Evolutionary conservation across 2,888 invertebrate species (phyloP).

Genomic region (Ceratothoa steindachneri): DNA sequence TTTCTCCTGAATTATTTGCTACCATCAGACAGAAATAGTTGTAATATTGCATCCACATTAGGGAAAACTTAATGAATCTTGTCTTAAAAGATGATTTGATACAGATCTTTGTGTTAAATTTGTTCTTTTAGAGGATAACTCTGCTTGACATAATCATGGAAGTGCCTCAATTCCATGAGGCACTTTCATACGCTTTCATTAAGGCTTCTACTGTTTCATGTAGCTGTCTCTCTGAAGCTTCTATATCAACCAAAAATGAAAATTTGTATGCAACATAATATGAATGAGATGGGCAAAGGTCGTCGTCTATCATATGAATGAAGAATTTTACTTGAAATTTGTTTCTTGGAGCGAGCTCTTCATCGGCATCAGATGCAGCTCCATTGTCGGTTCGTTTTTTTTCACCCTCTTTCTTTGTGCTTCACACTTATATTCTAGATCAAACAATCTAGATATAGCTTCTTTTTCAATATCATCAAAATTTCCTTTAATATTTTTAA

Average conservation of each 20-base stretch:
- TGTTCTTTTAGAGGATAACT: background rate
- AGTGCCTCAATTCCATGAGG: too few relatives aligned
- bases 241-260: too few relatives aligned
- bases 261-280: too few relatives aligned
- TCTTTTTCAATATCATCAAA: background rate
- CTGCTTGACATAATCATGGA: background rate
- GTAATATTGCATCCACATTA: background rate
- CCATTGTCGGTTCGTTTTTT: too few relatives aligned
- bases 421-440: background rate
- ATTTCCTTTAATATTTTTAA: background rate
- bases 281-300: background rate
- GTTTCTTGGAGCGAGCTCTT: background rate
- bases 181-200: too few relatives aligned
- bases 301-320: background rate
- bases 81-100: too few relatives aligned
- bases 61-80: background rate
- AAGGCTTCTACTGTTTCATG: too few relatives aligned
- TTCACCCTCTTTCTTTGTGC: background rate
- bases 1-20: background rate
- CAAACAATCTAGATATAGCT: background rate
- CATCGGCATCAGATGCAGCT: too few relatives aligned
- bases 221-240: too few relatives aligned
- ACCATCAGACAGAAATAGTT: background rate
- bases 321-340: background rate
- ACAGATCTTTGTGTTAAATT: too few relatives aligned